Percentiles rank a stretch among this genome's conserved stretches.
Evolutionary conservation across 2,113 vertebrate genomes (phyloP).

Genomic region (Cynoglossus semilaevis): DNA sequence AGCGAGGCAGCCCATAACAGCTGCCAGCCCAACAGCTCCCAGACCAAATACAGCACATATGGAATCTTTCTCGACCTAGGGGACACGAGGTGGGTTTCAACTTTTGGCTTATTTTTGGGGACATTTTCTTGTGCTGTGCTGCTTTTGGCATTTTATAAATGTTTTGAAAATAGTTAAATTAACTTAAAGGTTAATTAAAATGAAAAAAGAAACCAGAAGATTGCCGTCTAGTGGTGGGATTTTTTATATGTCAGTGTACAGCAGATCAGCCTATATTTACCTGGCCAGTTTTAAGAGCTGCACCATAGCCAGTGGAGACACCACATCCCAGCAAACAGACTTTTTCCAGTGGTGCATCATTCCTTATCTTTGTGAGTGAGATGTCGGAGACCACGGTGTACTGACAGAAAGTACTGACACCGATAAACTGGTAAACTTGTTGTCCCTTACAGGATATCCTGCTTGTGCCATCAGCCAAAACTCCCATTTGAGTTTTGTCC

Average conservation of each 20-base stretch:
- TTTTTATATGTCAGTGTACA: neutral
- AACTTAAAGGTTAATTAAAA: too few relatives aligned
- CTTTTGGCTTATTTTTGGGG: too few relatives aligned
- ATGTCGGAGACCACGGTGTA: slow-evolving; percentile 56
- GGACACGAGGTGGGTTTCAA: neutral
- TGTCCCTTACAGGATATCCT: slow-evolving; percentile 51
- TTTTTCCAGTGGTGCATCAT: slow-evolving; percentile 45
- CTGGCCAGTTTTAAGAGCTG: slow-evolving; percentile 40
- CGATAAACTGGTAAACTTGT: slow-evolving; percentile 57
- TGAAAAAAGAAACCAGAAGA: neutral
- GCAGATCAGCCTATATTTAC: slow-evolving; percentile 22
- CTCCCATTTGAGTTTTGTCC: slow-evolving; percentile 32
- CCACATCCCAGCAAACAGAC: slow-evolving; percentile 54
- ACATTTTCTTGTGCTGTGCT: too few relatives aligned
- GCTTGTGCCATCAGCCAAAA: slow-evolving; percentile 59
- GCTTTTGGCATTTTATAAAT: too few relatives aligned
- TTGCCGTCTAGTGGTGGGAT: neutral
- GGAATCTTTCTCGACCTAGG: slow-evolving; percentile 82
- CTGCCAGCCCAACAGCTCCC: slow-evolving; percentile 83
- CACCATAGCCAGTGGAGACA: slow-evolving; percentile 58
- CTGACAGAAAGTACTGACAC: slow-evolving; percentile 53
- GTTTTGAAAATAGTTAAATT: too few relatives aligned
- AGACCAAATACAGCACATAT: slow-evolving; percentile 84
- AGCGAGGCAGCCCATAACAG: slow-evolving; percentile 49
- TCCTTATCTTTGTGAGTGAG: slow-evolving; percentile 46